phyloP scores from a whole-genome alignment of 2,888 invertebrate genomes.

The Ommatoiulus sabulosus region DNA sequence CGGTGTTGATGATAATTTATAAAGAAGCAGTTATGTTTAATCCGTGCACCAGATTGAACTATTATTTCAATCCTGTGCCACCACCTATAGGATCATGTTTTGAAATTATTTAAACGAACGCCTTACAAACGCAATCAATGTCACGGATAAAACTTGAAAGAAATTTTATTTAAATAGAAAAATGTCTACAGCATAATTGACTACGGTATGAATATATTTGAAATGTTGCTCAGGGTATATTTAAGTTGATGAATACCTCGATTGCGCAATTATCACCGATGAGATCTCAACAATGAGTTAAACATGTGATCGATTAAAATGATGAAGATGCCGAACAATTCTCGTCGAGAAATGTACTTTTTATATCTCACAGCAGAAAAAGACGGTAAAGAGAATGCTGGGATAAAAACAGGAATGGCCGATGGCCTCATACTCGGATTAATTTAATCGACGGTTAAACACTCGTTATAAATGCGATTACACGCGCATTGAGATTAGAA shows the following conservation, averaged over 20 bases:
- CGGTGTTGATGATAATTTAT: no score
- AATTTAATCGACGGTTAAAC: not conserved
- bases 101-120: no score
- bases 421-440: not conserved
- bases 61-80: no score
- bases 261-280: slow-evolving; percentile 11
- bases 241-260: not conserved
- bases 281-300: not conserved
- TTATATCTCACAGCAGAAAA: not conserved
- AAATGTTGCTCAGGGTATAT: not conserved
- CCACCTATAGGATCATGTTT: no score
- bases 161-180: slow-evolving; percentile 19
- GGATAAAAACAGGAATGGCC: not conserved
- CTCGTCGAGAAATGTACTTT: not conserved
- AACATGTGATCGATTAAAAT: not conserved
- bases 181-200: not conserved
- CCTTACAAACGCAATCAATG: not conserved
- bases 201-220: not conserved
- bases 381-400: not conserved
- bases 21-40: no score
- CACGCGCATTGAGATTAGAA: not conserved
- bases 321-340: not conserved
- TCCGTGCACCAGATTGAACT: no score
- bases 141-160: not conserved
- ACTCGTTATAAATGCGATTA: not conserved